A percentile compares a stretch with the other conserved stretches of the same genome.
Conservation (phyloP, 2,888 invertebrate species). For the Microctonus aethiopoides region DNA sequence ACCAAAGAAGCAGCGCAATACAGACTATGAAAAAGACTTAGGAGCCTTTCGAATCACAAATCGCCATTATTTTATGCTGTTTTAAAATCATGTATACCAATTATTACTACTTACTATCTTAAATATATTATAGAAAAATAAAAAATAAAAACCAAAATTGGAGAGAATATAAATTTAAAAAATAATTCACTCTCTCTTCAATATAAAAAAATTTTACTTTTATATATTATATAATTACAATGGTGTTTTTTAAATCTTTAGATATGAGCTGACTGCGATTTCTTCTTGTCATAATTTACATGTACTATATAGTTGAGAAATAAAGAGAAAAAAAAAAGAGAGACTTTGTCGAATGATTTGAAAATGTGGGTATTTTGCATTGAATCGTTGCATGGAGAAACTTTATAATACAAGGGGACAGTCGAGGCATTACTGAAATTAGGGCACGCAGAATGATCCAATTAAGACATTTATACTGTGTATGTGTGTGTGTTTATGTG, state of each 20-base stretch:
- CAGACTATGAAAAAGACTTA: slow-evolving; percentile 45
- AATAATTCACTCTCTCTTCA: neutral
- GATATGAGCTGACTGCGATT: neutral
- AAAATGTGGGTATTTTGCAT: neutral
- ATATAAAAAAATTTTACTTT: neutral
- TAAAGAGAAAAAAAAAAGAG: neutral
- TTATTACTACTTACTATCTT: neutral
- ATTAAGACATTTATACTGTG: slow-evolving; percentile 15
- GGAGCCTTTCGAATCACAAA: slow-evolving; percentile 65
- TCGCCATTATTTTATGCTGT: slow-evolving; percentile 36
- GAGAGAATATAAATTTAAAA: neutral
- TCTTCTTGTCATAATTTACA: neutral
- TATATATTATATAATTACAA: neutral
- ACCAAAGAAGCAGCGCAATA: slow-evolving; percentile 56
- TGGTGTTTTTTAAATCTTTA: neutral
- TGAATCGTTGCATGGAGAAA: neutral
- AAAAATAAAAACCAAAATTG: neutral
- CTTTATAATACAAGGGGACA: neutral
- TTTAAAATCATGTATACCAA: neutral
- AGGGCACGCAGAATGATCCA: slow-evolving; percentile 7
- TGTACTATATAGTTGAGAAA: neutral
- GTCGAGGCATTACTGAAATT: slow-evolving; percentile 14
- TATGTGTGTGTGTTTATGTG: neutral
- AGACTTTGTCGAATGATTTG: neutral
- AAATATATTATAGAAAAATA: neutral